These are phyloP conservation scores for Acipenser ruthenus DNA, from an alignment of 2,797 vertebrate species.

Conservation along the genomic window DNA sequence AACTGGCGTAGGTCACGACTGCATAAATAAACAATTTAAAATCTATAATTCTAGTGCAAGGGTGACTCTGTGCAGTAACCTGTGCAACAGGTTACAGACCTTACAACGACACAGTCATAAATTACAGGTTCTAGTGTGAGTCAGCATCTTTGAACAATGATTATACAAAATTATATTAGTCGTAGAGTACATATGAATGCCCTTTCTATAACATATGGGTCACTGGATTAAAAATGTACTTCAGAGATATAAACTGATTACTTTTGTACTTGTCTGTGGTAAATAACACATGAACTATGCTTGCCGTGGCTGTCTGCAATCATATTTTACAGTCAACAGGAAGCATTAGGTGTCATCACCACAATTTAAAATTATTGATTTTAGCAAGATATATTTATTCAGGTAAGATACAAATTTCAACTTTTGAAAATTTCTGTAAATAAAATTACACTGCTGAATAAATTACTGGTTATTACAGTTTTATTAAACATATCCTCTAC, in stretches of 20 bases:
- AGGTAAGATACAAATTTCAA: background rate
- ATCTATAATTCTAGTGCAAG: no score
- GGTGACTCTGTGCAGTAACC: no score
- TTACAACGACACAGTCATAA: background rate
- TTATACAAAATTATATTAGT: background rate
- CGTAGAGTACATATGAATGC: background rate
- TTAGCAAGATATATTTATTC: background rate
- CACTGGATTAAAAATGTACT: background rate
- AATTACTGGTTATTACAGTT: no score
- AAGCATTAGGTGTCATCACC: background rate
- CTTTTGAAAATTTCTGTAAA: no score
- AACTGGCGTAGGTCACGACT: no score
- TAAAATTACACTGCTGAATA: no score
- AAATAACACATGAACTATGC: conserved; percentile 1
- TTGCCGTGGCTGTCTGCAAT: background rate
- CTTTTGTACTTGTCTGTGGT: background rate
- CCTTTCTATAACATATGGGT: background rate
- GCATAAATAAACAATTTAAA: no score
- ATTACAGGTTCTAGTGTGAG: background rate
- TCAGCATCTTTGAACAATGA: background rate
- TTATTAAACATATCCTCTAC: no score
- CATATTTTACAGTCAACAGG: background rate
- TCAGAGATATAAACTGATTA: conserved; percentile 1
- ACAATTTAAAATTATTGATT: conserved; percentile 5
- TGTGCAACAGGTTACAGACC: no score